Evolutionary conservation across 2,797 vertebrate species (phyloP), one percentile per base, ranked within the genome.

Genomic region (Macrochelys suwanniensis): DNA sequence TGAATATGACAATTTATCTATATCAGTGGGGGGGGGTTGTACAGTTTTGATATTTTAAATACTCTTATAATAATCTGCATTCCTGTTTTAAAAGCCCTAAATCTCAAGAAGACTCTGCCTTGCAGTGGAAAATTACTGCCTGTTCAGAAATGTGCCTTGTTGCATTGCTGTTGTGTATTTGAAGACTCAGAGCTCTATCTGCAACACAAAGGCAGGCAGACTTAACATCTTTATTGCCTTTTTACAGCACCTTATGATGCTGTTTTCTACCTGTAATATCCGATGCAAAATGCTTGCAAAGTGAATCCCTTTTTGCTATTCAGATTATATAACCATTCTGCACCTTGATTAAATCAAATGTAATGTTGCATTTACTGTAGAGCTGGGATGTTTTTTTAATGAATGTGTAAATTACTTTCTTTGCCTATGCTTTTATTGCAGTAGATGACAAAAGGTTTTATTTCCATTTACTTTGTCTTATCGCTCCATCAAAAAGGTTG

Each of bases 1-100:
- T 91, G 96, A 97, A 95, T 93, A 96, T 87, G 95, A 97, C 96
- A 97, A 98, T 98, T 98, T 96, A 93, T 96, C 93, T 97, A 93
- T 95, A 90, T 94, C 28, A 76, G 11, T 56, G 5, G 49, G 26
- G 77, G 85, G n/a, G n/a, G n/a, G n/a, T 56, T 28, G 74, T 87
- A 16, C 92, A 91, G 90, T 92, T 94, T 94, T 92, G 88, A 95
- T 83, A 57, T 87, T 94, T 97, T 95, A 85, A 90, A 94, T 92
- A 92, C 89, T 92, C 56, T 42, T 42, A 71, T 23, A 82, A 93
- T n/a, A 82, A 81, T 54, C 76, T 87, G 87, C 49, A 93, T 9
- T 84, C 47, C 83, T 59, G 93, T 89, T 89, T 74, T 57, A 68
- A 56, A 85, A 93, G 90, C 84, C 92, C 89, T 95, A 94, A 88